Evolutionary conservation across 1,140 invertebrate species (phyloP).

Genomic region (Elymnias hypermnestra): DNA sequence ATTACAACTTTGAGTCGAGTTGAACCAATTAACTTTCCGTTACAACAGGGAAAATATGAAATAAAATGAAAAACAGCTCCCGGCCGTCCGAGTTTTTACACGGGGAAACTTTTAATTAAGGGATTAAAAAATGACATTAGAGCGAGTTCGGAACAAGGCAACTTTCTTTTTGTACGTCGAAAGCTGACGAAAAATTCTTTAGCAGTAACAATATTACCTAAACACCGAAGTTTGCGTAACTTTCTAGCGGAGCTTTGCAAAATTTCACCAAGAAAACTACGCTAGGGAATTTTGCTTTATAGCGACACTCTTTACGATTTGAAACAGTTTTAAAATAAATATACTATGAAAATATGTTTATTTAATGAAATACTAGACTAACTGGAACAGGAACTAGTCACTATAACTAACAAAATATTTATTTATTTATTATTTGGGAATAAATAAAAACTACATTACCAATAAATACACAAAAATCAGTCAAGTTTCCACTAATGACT

Average conservation of each 20-base stretch:
- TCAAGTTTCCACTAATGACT: too few species aligned
- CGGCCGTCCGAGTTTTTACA: slow-evolving; percentile 53
- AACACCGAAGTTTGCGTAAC: slow-evolving; percentile 17
- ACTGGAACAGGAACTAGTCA: too few species aligned
- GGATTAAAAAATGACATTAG: slow-evolving; percentile 74
- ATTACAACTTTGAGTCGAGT: slow-evolving; percentile 68
- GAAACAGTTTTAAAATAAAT: too few species aligned
- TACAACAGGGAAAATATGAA: slow-evolving; percentile 67
- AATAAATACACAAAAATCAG: too few species aligned
- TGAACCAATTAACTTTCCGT: slow-evolving; percentile 72
- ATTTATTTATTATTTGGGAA: too few species aligned
- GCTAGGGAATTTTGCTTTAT: not conserved
- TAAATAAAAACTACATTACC: too few species aligned
- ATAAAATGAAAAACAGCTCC: slow-evolving; percentile 70
- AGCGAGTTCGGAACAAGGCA: slow-evolving; percentile 61
- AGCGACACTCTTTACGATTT: not conserved
- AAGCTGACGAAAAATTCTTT: slow-evolving; percentile 37
- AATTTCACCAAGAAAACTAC: slow-evolving; percentile 21
- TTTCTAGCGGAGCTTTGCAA: slow-evolving; percentile 33
- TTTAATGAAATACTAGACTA: too few species aligned
- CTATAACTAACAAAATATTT: too few species aligned
- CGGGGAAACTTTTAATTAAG: slow-evolving; percentile 72
- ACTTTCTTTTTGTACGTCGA: slow-evolving; percentile 53
- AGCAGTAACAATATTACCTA: slow-evolving; percentile 24
- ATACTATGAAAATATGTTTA: too few species aligned